A percentile compares a stretch with the other conserved stretches of the same genome.
phyloP scores from a whole-genome alignment of 1,140 invertebrate species.

The Monomorium pharaonis region DNA sequence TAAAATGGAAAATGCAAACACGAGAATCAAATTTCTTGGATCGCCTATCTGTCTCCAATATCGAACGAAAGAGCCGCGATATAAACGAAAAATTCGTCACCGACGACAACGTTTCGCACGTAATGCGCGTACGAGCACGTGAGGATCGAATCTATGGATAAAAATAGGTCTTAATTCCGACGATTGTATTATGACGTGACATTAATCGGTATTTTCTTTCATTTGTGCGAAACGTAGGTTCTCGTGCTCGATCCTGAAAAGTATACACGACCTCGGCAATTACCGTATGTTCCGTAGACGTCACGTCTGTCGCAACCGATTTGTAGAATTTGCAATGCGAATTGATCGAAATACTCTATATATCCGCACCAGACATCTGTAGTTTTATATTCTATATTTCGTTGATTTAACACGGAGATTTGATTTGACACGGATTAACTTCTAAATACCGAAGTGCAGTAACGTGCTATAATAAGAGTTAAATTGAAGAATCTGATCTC shows the following conservation, averaged over 20 bases:
- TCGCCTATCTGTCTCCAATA: neutral
- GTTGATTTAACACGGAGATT: neutral
- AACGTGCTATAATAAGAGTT: neutral
- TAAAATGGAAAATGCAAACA: constrained; percentile 7
- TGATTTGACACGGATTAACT: neutral
- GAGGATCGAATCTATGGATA: neutral
- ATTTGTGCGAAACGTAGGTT: neutral
- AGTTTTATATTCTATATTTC: neutral
- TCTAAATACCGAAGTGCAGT: neutral
- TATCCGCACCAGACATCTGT: neutral
- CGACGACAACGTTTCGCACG: neutral
- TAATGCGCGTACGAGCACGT: neutral
- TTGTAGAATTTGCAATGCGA: neutral
- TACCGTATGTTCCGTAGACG: neutral
- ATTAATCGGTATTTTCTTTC: neutral
- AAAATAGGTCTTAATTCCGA: neutral
- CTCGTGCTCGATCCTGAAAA: neutral
- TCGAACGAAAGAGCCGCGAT: constrained; percentile 2
- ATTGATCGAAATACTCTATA: neutral
- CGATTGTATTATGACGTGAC: neutral
- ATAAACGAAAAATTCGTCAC: constrained; percentile 6
- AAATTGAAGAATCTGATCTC: neutral
- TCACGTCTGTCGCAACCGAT: neutral
- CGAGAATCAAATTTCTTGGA: constrained; percentile 5
- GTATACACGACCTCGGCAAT: neutral